These are phyloP conservation scores for Polymixis flavicincta DNA, from an alignment of 2,888 invertebrate species.

Conservation along the genomic window DNA sequence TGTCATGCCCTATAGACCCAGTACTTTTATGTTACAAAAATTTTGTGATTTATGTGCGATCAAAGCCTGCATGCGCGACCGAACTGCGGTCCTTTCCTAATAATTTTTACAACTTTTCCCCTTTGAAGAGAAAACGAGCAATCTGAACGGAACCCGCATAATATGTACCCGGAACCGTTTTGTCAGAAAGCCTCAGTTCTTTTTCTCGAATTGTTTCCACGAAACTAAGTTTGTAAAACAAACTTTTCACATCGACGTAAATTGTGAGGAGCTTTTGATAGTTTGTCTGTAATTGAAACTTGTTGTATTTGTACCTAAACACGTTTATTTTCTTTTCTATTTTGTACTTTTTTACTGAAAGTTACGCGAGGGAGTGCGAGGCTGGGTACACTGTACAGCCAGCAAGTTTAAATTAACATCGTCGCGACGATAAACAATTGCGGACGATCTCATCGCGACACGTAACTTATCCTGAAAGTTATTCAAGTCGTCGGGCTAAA, in stretches of 20 bases:
- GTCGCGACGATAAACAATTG: conserved; percentile 37
- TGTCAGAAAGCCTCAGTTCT: conserved; percentile 37
- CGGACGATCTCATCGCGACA: conserved; percentile 21
- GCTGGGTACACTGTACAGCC: neutral
- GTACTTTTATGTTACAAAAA: conserved; percentile 50
- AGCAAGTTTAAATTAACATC: conserved; percentile 28
- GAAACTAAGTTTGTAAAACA: conserved; percentile 37
- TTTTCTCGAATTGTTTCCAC: conserved; percentile 43
- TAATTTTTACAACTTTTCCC: conserved; percentile 53
- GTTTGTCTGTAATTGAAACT: conserved; percentile 34
- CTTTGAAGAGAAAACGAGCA: conserved; percentile 42
- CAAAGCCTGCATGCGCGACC: conserved; percentile 57
- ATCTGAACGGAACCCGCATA: conserved; percentile 39
- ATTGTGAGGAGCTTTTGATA: conserved; percentile 47
- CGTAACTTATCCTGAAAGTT: conserved; percentile 44
- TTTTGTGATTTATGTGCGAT: conserved; percentile 62
- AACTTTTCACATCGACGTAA: conserved; percentile 49
- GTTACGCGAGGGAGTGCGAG: neutral
- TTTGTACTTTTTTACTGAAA: conserved; percentile 3
- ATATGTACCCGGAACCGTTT: conserved; percentile 46
- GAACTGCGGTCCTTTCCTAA: conserved; percentile 45
- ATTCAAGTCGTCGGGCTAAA: conserved; percentile 17
- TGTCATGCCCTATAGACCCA: conserved; percentile 27
- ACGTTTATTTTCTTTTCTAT: conserved; percentile 10
- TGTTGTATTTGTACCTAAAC: conserved; percentile 7